Percentiles rank a stretch among this genome's conserved stretches.
Conservation (phyloP, 1,140 invertebrate genomes). For the Bicyclus anynana region DNA sequence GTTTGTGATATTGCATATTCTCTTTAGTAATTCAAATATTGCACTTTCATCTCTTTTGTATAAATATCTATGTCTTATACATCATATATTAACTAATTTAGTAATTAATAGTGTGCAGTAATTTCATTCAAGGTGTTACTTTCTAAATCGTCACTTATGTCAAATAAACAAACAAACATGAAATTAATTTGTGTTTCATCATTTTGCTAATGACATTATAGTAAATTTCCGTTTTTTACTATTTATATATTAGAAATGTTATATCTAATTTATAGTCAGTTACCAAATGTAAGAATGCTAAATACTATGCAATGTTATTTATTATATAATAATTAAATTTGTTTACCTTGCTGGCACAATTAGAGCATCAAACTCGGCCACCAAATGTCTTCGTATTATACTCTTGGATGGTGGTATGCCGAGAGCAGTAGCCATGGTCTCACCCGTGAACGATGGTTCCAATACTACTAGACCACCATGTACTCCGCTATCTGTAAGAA, state of each 20-base stretch:
- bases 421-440: slow-evolving; percentile 94
- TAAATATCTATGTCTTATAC: too few relatives aligned
- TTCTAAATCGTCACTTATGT: too few relatives aligned
- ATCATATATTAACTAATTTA: too few relatives aligned
- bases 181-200: too few relatives aligned
- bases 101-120: too few relatives aligned
- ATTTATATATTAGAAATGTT: too few relatives aligned
- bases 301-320: not conserved
- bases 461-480: slow-evolving; percentile 95
- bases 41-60: too few relatives aligned
- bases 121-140: too few relatives aligned
- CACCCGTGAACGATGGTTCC: slow-evolving; percentile 94
- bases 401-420: slow-evolving; percentile 95
- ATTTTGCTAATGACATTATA: too few relatives aligned
- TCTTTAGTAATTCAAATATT: not conserved
- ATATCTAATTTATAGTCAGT: too few relatives aligned
- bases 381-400: slow-evolving; percentile 93
- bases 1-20: not conserved
- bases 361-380: slow-evolving; percentile 92
- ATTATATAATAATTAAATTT: slow-evolving; percentile 6
- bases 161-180: slow-evolving; percentile 3
- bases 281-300: not conserved
- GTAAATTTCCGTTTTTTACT: too few relatives aligned
- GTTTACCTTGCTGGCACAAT: slow-evolving; percentile 92
- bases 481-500: slow-evolving; percentile 88